phyloP scores from a whole-genome alignment of 1,140 invertebrate genomes.

The Colletes gigas region DNA sequence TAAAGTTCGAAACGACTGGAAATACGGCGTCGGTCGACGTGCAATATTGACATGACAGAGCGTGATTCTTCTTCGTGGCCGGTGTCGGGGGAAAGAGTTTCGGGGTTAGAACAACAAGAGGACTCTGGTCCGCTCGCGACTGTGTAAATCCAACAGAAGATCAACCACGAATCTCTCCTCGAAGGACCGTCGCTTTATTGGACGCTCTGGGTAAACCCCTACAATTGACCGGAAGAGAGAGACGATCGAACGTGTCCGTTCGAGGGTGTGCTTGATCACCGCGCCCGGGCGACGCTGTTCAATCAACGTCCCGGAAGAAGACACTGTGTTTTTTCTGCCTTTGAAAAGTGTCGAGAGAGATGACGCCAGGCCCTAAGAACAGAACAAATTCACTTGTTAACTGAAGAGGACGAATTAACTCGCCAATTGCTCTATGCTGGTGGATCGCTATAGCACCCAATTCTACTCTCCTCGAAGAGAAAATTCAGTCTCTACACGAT shows the following conservation, averaged over 20 bases:
- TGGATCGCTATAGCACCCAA: too few species aligned
- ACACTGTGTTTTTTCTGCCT: not conserved
- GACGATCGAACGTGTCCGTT: conserved; percentile 37
- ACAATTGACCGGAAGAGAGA: conserved; percentile 34
- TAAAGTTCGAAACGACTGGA: not conserved
- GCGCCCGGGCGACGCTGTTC: conserved; percentile 9
- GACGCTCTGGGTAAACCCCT: conserved; percentile 44
- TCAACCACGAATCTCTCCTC: conserved; percentile 23
- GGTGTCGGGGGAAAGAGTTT: conserved; percentile 1
- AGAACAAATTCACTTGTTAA: too few species aligned
- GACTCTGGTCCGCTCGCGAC: conserved; percentile 27
- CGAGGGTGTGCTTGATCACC: conserved; percentile 32
- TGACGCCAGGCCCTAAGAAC: too few species aligned
- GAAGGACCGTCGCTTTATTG: conserved; percentile 50
- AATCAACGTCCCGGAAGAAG: not conserved
- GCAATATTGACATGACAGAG: conserved; percentile 36
- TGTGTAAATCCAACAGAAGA: conserved; percentile 55
- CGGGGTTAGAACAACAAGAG: conserved; percentile 40
- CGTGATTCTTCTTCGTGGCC: conserved; percentile 13
- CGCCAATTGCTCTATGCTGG: too few species aligned
- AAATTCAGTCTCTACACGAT: too few species aligned
- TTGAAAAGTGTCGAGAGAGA: not conserved
- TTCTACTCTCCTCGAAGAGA: too few species aligned
- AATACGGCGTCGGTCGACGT: conserved; percentile 11
- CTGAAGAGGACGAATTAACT: too few species aligned